These are phyloP conservation scores for Stictonetta naevosa DNA, from an alignment of 2,113 vertebrate species.

Conservation along the genomic window DNA sequence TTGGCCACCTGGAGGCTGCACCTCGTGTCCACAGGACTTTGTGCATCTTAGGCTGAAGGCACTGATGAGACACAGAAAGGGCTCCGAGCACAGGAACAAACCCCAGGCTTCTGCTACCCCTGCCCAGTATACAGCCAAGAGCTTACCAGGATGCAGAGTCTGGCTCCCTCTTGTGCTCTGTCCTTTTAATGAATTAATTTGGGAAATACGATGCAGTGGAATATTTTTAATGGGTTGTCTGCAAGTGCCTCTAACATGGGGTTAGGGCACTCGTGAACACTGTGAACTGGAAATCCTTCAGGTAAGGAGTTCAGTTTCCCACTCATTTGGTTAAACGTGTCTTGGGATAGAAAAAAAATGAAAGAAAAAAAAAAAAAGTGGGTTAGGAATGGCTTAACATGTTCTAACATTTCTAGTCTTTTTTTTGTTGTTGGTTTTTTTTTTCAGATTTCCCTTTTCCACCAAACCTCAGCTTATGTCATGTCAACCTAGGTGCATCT, in stretches of 20 bases:
- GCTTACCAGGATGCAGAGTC: constrained; percentile 43
- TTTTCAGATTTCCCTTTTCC: background rate
- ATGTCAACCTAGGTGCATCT: background rate
- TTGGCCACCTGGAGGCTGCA: background rate
- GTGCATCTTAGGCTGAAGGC: background rate
- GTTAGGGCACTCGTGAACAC: fast-evolving
- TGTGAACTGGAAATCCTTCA: background rate
- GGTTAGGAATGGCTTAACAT: background rate
- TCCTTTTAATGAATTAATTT: constrained; percentile 27
- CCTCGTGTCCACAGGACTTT: background rate
- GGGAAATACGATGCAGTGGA: background rate
- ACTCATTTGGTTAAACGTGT: background rate
- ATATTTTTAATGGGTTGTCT: background rate
- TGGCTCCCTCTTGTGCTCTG: constrained; percentile 70
- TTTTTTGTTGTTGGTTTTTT: background rate
- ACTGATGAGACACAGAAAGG: background rate
- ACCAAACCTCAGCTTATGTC: background rate
- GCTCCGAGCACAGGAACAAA: background rate
- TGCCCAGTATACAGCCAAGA: background rate
- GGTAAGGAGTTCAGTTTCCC: background rate
- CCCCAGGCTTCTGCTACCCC: background rate
- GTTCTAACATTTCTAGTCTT: background rate
- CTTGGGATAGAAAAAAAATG: background rate
- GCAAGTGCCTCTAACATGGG: fast-evolving
- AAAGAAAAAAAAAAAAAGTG: fast-evolving